Evolutionary conservation across 1,140 invertebrate species (phyloP).

Genomic region (Leptinotarsa lineolata): DNA sequence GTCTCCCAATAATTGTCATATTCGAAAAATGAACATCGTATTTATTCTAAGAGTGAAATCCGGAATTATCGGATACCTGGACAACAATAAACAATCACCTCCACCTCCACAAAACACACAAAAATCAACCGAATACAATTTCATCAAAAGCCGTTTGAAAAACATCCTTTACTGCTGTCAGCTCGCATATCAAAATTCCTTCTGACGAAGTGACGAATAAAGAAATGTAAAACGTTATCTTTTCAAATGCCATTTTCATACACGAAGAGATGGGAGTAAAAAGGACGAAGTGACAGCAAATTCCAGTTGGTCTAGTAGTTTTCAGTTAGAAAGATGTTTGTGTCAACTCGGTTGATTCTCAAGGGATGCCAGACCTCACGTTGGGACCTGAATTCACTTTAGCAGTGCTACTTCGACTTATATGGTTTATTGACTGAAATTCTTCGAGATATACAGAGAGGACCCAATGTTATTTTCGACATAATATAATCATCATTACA

Average conservation of each 20-base stretch:
- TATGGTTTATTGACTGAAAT: neutral
- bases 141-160: neutral
- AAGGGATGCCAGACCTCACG: constrained; percentile 30
- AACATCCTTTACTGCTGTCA: neutral
- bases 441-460: neutral
- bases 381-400: constrained; percentile 21
- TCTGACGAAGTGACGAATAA: constrained; percentile 21
- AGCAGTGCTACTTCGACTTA: neutral
- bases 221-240: constrained; percentile 17
- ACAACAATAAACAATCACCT: too few species aligned
- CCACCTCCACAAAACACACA: too few species aligned
- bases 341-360: constrained; percentile 46
- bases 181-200: neutral
- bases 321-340: constrained; percentile 44
- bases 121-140: neutral
- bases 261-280: constrained; percentile 39
- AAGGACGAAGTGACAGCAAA: constrained; percentile 47
- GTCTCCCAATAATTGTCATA: too few species aligned
- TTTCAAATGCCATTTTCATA: constrained; percentile 39
- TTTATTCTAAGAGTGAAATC: too few species aligned
- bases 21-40: too few species aligned
- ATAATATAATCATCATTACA: too few species aligned
- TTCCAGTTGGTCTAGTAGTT: constrained; percentile 44
- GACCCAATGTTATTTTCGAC: too few species aligned
- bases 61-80: too few species aligned